Conservation (phyloP, 2,888 invertebrate species). For the Mayetiola destructor region DNA sequence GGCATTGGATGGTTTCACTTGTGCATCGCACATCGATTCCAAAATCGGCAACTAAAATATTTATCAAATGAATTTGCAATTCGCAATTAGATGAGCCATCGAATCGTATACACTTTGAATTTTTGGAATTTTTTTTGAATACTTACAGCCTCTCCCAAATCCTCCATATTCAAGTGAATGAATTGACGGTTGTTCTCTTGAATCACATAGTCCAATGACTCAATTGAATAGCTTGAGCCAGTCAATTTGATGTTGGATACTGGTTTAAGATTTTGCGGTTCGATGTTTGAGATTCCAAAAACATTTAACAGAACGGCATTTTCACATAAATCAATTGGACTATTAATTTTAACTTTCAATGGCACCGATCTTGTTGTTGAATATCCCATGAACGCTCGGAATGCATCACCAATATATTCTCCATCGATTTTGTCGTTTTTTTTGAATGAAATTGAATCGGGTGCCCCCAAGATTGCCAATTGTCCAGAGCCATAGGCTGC, state of each 20-base stretch:
- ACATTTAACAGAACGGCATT: conserved; percentile 52
- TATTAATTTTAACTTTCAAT: conserved; percentile 54
- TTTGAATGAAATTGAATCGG: conserved; percentile 51
- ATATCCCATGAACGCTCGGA: conserved; percentile 55
- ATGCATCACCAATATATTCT: conserved; percentile 53
- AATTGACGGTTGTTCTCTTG: conserved; percentile 45
- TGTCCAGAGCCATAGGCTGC: conserved; percentile 36
- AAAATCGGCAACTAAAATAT: neutral
- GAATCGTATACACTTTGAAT: neutral
- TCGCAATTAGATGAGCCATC: neutral
- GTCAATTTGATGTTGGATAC: conserved; percentile 26
- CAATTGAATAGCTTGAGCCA: conserved; percentile 27
- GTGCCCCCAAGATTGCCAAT: conserved; percentile 52
- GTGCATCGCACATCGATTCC: neutral
- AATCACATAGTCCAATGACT: conserved; percentile 45
- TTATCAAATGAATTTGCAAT: neutral
- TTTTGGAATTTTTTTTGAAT: conserved; percentile 17
- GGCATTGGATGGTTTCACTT: neutral
- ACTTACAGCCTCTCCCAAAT: conserved; percentile 49
- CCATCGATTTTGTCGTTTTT: conserved; percentile 44
- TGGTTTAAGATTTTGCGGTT: neutral
- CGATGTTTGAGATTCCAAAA: conserved; percentile 44
- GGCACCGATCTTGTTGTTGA: conserved; percentile 53
- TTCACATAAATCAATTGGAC: conserved; percentile 58
- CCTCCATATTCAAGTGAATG: conserved; percentile 47